Base-by-base conservation (phyloP, 2,113 vertebrate species). In the Coryphaenoides rupestris region DNA sequence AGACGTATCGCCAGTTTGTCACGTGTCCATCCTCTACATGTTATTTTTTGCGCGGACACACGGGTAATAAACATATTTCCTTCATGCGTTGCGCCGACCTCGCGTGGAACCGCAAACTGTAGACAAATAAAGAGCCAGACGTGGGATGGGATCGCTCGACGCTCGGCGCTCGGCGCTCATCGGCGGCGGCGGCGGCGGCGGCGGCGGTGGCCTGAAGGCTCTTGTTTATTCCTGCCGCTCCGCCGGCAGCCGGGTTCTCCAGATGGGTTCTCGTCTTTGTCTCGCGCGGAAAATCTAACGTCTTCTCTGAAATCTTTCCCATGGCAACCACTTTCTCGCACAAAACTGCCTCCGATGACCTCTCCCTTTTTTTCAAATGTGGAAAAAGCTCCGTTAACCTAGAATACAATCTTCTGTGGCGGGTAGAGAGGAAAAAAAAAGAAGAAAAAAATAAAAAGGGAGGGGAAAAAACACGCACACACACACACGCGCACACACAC, bases 191-290 rank as follows among this genome's bases (percentile, higher is more conserved):
- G 73, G n/a, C n/a, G 74, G 79, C 68, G 68, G 70, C 68, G 75
- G 68, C 23, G 45, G 73, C 69, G 73, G n/a, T n/a, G 74, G 79
- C 80, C 87, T 78, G 63, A 50, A 67, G 86, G 83, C 79, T 77
- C 73, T 70, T 65, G 79, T 84, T 83, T 82, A 82, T 84, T 87
- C 84, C 70, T 71, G 72, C 65, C 70, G 60, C 85, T 74, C 60
- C 74, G 82, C 84, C 83, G 53, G 70, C 62, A 68, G 84, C 85
- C 16, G 76, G 55, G 68, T 63, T 84, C n/a, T n/a, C 70, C 81
- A 84, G 81, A 84, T 72, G 69, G 75, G 63, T 62, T 79, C 82
- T 68, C 75, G 69, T 59, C 57, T 74, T 71, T 69, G 61, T 75
- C 68, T 63, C 70, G 72, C 61, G 71, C 67, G 16, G 61, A 3